Evolutionary conservation across 2,113 vertebrate species (phyloP), one percentile per base, ranked within the genome.

Genomic region (Ochotona princeps): DNA sequence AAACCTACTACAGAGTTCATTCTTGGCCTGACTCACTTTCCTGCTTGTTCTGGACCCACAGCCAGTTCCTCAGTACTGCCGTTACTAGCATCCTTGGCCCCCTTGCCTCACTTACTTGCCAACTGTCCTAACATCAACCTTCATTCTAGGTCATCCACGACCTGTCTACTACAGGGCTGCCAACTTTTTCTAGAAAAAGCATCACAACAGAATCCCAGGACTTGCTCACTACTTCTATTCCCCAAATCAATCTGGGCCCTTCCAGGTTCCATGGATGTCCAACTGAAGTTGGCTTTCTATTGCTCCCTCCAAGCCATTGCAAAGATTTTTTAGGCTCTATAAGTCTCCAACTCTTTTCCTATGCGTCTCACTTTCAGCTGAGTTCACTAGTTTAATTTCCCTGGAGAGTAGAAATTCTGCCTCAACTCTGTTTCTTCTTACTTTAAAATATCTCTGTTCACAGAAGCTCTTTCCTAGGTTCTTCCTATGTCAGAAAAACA

Each of bases 51-150:
- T 44, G 18, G 57, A 63, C 63, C 82, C 35, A 73, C 51, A n/a
- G 38, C n/a, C 72, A 96, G 86, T 51, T 63, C 60, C 51, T 92
- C 79, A 13, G 82, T 57, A 65, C 35, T 70, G 44, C 63, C 72
- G 73, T 86, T 78, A 28, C 72, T 69, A 69, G 90, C 32, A 75
- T 63, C 60, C 38, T 94, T 90, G 89, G 89, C 30, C 67, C 67
- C 66, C 18, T 86, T 61, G n/a, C 47, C 51, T n/a, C 47, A 82
- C 89, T 93, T 8, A 85, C 30, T 80, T 93, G 91, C 84, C 95
- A 89, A 13, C 78, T 60, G 8, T 75, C 17, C 60, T 66, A 87
- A 35, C 3, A 81, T 76, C 63, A 82, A 67, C 7, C 8, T n/a
- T 87, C 72, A 23, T 66, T 87, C 30, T 49, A 76, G 60, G 32